Percentiles rank a stretch among this genome's conserved stretches.
These are phyloP conservation scores for Amitus sp. DNA, from an alignment of 2,888 invertebrate genomes.

Conservation along the genomic window DNA sequence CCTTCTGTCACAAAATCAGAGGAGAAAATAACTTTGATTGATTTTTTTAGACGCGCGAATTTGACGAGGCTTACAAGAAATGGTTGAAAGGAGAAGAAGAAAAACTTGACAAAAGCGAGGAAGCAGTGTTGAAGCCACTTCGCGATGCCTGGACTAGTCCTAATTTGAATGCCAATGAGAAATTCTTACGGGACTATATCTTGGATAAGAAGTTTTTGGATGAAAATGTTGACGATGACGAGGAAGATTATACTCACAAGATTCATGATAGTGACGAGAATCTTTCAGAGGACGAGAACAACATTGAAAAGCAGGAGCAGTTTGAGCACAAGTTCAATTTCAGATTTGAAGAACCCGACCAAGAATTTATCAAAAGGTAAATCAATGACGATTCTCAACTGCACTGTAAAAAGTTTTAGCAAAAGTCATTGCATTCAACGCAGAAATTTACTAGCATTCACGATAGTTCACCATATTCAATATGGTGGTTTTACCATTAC, in stretches of 20 bases:
- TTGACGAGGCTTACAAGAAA: slow-evolving; percentile 74
- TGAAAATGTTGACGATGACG: slow-evolving; percentile 37
- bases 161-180: slow-evolving; percentile 83
- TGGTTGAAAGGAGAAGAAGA: slow-evolving; percentile 84
- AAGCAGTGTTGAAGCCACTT: slow-evolving; percentile 76
- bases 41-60: neutral
- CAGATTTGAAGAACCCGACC: slow-evolving; percentile 95
- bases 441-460: no score
- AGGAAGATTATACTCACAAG: slow-evolving; percentile 45
- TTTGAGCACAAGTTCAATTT: slow-evolving; percentile 97
- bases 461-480: no score
- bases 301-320: slow-evolving; percentile 83
- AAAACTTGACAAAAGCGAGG: slow-evolving; percentile 69
- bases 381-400: slow-evolving; percentile 10
- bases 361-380: slow-evolving; percentile 76
- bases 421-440: no score
- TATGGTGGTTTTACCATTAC: no score
- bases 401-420: no score
- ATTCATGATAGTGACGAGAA: slow-evolving; percentile 67
- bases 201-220: slow-evolving; percentile 79
- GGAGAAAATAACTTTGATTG: neutral
- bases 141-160: slow-evolving; percentile 88
- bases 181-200: slow-evolving; percentile 92
- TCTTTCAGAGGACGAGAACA: slow-evolving; percentile 82
- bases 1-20: slow-evolving; percentile 41